Evolutionary conservation across 2,113 vertebrate genomes (phyloP), one percentile per base, ranked within the genome.

Genomic region (Cathartes aura): DNA sequence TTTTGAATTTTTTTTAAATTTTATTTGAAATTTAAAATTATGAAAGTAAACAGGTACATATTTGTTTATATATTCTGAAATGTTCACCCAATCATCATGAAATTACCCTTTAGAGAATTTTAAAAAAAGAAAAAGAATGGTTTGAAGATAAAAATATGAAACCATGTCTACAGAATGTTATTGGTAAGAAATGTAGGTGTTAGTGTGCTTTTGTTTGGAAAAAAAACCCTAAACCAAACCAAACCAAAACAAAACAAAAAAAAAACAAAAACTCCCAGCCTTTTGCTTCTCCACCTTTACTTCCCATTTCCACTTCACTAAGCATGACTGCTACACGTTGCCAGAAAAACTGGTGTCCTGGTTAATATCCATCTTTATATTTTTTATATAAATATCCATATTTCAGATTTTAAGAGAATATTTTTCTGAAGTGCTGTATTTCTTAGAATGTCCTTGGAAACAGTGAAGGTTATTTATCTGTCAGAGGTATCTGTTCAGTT

Each of bases 211-310:
- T 42, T 70, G 7, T 58, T 66, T 36, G 2, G 14, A 32, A 38
- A 30, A 22, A 7, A 32, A 16, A 9, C 1, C 5, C 5, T 17
- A 12, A 68, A 14, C 27, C 29, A 53, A 52, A 53, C 26, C 8
- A 32, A 66, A 43, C 3, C 1, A 8, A 13, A 34, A 13, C 0
- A 4, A 36, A 38, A 3, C 5, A 14, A 47, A 76, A 18, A n/a
- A 36, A 45, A 34, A 40, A 12, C 9, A 21, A 34, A 60, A 50
- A 20, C 3, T 0, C 5, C 0, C 7, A n/a, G 4, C 2, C 2
- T 78, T 94, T 55, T 70, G 2, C 0, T 63, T 74, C 18, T 82
- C 9, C 7, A 48, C 3, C 6, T 74, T 76, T 60, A 8, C 8
- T 79, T 78, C 34, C 27, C 4, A 32, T 32, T 79, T 48, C 6